Evolutionary conservation across 2,888 invertebrate species (phyloP), one percentile per base, ranked within the genome.

Genomic region (Ceriagrion tenellum): DNA sequence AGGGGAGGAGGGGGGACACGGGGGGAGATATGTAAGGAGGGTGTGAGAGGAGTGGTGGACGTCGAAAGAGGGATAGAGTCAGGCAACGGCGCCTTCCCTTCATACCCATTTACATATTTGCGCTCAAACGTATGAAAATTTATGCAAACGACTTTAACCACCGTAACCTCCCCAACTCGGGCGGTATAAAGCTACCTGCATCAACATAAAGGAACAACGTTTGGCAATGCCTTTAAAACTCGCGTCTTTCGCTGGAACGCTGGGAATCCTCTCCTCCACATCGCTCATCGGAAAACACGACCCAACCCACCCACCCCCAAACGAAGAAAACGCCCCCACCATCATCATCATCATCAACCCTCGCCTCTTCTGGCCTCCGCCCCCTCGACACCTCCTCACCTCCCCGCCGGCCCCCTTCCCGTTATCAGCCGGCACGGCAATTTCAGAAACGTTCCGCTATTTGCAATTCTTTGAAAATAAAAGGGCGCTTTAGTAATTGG

Each of bases 381-480:
- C 56, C 12, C 55, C 55, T 13, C 10, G 0, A 12, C 10, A 10
- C 89, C 55, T 13, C 30, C 55, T 56, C n/a, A 1, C 18, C 18
- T 35, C 18, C 89, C 30, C 90, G 12, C 56, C 47, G 0, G 8
- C n/a, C 26, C 90, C 18, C 90, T 20, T 26, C 90, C 90, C 40
- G 63, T 69, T 93, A 69, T 69, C 40, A 69, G 93, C 47, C 93
- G 59, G 93, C 93, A 93, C 63, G 93, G 93, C 93, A 93, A 93
- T 93, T 93, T 93, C 93, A 26, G 93, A 93, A 93, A 93, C 93
- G 93, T 69, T 93, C 59, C 59, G 93, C 93, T 93, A 93, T 74
- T 74, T 74, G 93, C 93, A 93, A 93, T 93, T 93, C 93, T 93
- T 93, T 93, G 74, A 74, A 93, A 93, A 93, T 93, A 93, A 93